A percentile compares a stretch with the other conserved stretches of the same genome.
These are phyloP conservation scores for Pyrgilauda ruficollis DNA, from an alignment of 2,113 vertebrate genomes.

Conservation along the genomic window DNA sequence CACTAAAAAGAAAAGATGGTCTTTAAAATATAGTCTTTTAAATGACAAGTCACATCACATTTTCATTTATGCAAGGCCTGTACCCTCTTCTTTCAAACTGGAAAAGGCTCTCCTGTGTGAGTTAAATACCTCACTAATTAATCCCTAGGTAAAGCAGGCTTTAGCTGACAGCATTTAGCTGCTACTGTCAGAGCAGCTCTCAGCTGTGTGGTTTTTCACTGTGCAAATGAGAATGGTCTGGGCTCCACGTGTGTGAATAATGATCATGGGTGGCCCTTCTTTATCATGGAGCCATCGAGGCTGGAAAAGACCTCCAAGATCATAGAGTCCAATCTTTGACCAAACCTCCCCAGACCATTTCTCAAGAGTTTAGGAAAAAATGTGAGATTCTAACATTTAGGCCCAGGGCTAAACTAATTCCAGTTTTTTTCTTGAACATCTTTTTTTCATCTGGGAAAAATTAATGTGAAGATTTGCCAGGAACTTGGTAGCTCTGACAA, in stretches of 20 bases:
- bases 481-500: not conserved
- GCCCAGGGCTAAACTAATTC: not conserved
- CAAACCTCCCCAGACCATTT: not conserved
- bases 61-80: not conserved
- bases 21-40: not conserved
- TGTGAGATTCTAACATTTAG: not conserved
- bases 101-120: not conserved
- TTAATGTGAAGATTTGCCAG: not conserved
- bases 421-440: not conserved
- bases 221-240: not conserved
- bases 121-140: not conserved
- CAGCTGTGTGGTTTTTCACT: not conserved
- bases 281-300: not conserved
- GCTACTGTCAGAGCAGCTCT: not conserved
- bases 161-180: not conserved
- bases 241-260: not conserved
- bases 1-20: not conserved
- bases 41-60: not conserved
- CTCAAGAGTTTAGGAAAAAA: not conserved
- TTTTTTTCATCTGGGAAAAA: not conserved
- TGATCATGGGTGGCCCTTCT: not conserved
- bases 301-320: not conserved
- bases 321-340: not conserved
- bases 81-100: not conserved
- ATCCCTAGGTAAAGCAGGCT: not conserved